phyloP scores from a whole-genome alignment of 2,113 vertebrate species.

The Albula goreensis region DNA sequence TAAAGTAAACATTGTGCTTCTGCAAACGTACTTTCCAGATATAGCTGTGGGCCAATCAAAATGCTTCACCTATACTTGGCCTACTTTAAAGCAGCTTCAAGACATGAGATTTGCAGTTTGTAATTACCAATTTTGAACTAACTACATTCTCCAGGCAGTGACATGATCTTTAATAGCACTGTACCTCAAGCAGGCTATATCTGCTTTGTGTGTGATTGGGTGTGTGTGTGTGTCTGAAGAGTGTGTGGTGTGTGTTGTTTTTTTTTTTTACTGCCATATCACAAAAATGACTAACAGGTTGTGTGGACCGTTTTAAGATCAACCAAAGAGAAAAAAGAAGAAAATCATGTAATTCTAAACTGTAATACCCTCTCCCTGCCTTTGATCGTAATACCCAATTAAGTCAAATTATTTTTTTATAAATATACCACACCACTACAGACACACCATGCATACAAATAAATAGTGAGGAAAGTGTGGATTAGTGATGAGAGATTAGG shows the following conservation, averaged over 20 bases:
- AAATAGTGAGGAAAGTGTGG: not conserved
- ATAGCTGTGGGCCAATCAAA: not conserved
- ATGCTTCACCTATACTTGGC: not conserved
- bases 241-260: not conserved
- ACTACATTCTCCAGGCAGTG: not conserved
- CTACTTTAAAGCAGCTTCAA: slow-evolving; percentile 7
- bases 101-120: not conserved
- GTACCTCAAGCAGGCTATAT: slow-evolving; percentile 44
- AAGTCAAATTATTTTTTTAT: not conserved
- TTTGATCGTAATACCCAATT: slow-evolving; percentile 21
- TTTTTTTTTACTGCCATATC: slow-evolving; percentile 21
- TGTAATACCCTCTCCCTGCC: not conserved
- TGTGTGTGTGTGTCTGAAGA: not conserved
- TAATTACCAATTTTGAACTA: slow-evolving; percentile 6
- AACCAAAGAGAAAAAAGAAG: not conserved
- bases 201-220: not conserved
- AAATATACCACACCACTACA: not conserved
- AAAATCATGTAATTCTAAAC: not conserved
- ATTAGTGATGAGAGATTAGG: not conserved
- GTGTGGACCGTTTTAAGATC: not conserved
- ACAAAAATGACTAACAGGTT: not conserved
- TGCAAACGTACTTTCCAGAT: not conserved
- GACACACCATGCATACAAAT: not conserved
- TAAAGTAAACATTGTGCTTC: not conserved
- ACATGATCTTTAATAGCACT: not conserved